A percentile compares a stretch with the other conserved stretches of the same genome.
Conservation (phyloP, 1,140 invertebrate species). For the Polypedilum vanderplanki region DNA sequence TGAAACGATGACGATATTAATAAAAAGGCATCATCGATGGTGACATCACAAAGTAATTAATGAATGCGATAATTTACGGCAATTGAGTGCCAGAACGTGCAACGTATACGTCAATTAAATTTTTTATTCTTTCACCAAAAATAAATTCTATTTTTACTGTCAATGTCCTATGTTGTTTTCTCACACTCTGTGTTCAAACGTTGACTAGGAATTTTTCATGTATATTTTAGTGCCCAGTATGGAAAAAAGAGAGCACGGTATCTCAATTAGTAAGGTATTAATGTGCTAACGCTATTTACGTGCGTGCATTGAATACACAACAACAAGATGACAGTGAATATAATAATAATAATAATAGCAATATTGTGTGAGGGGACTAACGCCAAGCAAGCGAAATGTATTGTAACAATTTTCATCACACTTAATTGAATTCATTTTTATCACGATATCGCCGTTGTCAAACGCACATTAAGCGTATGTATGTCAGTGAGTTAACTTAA, state of each 20-base stretch:
- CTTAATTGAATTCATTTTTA: no score
- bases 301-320: slow-evolving; percentile 7
- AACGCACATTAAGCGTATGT: no score
- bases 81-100: neutral
- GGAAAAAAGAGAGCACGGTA: neutral
- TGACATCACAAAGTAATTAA: neutral
- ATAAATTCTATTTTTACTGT: slow-evolving; percentile 19
- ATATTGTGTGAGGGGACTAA: no score
- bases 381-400: no score
- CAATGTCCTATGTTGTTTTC: neutral
- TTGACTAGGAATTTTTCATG: neutral
- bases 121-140: no score
- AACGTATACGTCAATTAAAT: slow-evolving; percentile 8
- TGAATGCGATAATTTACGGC: slow-evolving; percentile 3
- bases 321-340: neutral
- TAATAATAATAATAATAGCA: no score
- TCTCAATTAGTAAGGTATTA: slow-evolving; percentile 1
- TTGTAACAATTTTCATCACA: no score
- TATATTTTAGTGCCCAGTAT: neutral
- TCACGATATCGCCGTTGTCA: no score
- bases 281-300: neutral
- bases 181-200: no score
- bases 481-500: no score
- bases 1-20: neutral
- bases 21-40: neutral